Percentiles rank a stretch among this genome's conserved stretches.
phyloP scores from a whole-genome alignment of 2,888 invertebrate species.

The Xestia rhomboidea region DNA sequence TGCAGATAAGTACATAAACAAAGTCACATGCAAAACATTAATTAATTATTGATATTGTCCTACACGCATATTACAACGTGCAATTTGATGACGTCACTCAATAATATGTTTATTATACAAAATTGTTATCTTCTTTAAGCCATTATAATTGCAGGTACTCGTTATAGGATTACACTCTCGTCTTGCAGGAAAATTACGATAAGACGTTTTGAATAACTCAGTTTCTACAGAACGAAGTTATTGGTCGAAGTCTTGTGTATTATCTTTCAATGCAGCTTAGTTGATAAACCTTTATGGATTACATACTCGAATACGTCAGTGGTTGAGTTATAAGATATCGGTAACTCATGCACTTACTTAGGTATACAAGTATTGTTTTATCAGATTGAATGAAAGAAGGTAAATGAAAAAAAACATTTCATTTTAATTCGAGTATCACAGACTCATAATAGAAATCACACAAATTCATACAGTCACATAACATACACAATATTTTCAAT shows the following conservation, averaged over 20 bases:
- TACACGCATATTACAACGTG: slow-evolving; percentile 4
- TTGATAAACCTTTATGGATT: too few relatives aligned
- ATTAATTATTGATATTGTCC: neutral
- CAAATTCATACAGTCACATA: too few relatives aligned
- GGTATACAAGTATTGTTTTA: slow-evolving; percentile 5
- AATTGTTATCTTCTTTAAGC: slow-evolving; percentile 20
- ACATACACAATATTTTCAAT: too few relatives aligned
- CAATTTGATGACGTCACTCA: neutral
- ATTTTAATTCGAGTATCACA: too few relatives aligned
- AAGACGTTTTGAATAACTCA: neutral
- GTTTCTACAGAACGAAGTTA: neutral
- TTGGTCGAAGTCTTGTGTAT: neutral
- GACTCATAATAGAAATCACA: too few relatives aligned
- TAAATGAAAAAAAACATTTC: neutral
- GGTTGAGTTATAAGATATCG: neutral
- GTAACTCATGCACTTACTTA: neutral
- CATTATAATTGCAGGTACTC: slow-evolving; percentile 26
- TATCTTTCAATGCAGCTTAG: slow-evolving; percentile 19
- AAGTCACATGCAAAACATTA: slow-evolving; percentile 1
- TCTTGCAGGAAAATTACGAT: slow-evolving; percentile 9
- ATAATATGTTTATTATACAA: slow-evolving; percentile 3
- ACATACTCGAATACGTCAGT: neutral
- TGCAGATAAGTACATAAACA: neutral
- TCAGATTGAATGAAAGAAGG: neutral
- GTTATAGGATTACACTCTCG: neutral